phyloP scores from a whole-genome alignment of 1,140 invertebrate species.

The Eulimnadia texana region DNA sequence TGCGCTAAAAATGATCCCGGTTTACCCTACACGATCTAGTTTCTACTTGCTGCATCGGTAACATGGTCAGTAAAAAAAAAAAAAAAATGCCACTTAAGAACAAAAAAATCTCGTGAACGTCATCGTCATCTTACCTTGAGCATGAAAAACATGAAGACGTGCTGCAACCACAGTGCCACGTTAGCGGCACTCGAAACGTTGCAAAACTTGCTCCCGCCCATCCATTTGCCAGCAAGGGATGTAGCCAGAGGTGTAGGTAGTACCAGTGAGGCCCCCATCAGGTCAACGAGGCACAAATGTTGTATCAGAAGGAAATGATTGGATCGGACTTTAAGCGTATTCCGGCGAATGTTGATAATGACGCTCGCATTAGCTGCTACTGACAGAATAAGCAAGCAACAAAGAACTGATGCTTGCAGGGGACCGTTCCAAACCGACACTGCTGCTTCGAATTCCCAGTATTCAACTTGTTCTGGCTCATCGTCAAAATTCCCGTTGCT shows the following conservation, averaged over 20 bases:
- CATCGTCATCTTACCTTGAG: constrained; percentile 21
- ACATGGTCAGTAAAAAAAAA: neutral
- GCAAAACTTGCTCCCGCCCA: constrained; percentile 22
- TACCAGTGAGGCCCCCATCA: constrained; percentile 23
- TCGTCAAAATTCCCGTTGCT: neutral
- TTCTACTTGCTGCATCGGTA: too few species aligned
- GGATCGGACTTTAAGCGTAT: constrained; percentile 25
- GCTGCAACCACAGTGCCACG: constrained; percentile 26
- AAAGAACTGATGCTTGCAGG: constrained; percentile 5
- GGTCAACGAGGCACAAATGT: constrained; percentile 26
- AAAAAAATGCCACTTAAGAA: too few species aligned
- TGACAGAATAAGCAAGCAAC: constrained; percentile 14
- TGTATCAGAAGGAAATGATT: constrained; percentile 27
- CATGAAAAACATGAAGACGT: constrained; percentile 23
- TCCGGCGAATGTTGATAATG: constrained; percentile 24
- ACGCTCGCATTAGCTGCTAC: constrained; percentile 23
- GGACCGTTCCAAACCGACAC: constrained; percentile 10
- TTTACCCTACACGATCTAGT: too few species aligned
- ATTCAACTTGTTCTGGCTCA: neutral
- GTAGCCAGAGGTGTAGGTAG: constrained; percentile 25
- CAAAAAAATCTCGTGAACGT: too few species aligned
- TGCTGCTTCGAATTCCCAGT: neutral
- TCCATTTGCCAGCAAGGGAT: constrained; percentile 23
- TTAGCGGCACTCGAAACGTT: constrained; percentile 23
- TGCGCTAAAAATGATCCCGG: too few species aligned